A percentile compares a stretch with the other conserved stretches of the same genome.
These are phyloP conservation scores for Urocynchramus pylzowi DNA, from an alignment of 2,113 vertebrate species.

Conservation along the genomic window DNA sequence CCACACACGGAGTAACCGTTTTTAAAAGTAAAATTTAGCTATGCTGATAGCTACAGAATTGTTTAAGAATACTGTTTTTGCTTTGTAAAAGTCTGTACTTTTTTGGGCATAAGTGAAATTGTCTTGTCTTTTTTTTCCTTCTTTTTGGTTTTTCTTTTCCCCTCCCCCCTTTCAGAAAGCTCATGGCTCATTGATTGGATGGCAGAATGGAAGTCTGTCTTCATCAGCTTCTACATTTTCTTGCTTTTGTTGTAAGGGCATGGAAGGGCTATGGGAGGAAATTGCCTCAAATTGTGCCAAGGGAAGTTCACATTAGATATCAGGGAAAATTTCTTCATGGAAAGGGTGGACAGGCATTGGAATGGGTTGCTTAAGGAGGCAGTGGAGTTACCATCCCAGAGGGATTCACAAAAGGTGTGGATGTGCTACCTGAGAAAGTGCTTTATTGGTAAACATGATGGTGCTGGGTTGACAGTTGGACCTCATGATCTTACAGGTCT, in stretches of 20 bases:
- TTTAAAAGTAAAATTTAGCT: not conserved
- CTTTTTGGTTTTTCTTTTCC: not conserved
- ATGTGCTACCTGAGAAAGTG: not conserved
- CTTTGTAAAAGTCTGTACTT: not conserved
- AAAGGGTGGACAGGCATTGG: not conserved
- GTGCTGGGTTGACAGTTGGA: not conserved
- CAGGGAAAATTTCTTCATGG: not conserved
- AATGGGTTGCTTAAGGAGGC: not conserved
- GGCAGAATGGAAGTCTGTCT: not conserved
- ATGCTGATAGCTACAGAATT: not conserved
- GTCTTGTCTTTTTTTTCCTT: fast-evolving
- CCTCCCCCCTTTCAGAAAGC: not conserved
- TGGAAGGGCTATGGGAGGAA: not conserved
- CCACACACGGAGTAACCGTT: constrained; percentile 5
- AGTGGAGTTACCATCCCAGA: not conserved
- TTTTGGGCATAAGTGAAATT: not conserved
- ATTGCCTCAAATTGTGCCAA: not conserved
- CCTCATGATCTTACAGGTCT: not conserved
- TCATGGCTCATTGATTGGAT: not conserved
- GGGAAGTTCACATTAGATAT: not conserved
- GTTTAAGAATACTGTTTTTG: not conserved
- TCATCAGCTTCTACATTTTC: not conserved
- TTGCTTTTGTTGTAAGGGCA: not conserved
- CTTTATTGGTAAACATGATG: not conserved
- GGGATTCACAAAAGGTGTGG: not conserved